A percentile compares a stretch with the other conserved stretches of the same genome.
Evolutionary conservation across 2,888 invertebrate species (phyloP).

Genomic region (Volucella zonaria): DNA sequence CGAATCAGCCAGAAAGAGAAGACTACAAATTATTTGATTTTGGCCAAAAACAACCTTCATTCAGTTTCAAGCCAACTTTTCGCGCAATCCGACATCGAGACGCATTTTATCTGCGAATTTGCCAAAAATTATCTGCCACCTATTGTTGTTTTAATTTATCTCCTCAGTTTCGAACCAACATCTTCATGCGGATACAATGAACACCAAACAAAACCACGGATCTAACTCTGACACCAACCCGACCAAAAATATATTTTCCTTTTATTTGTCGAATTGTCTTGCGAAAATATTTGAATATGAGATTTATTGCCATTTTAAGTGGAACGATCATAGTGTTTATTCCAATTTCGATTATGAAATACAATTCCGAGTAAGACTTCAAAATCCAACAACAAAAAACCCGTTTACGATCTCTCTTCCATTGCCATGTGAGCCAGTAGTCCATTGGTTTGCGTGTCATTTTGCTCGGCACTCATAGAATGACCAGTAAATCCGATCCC

Average conservation of each 20-base stretch:
- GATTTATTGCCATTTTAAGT: slow-evolving; percentile 46
- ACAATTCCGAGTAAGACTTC: background rate
- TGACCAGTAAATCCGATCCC: slow-evolving; percentile 18
- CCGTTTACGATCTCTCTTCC: slow-evolving; percentile 42
- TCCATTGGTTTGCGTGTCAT: slow-evolving; percentile 45
- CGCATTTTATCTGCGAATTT: slow-evolving; percentile 15
- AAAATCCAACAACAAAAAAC: slow-evolving; percentile 23
- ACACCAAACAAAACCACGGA: slow-evolving; percentile 1
- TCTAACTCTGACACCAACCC: background rate
- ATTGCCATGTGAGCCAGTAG: slow-evolving; percentile 14
- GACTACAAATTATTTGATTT: background rate
- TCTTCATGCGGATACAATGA: background rate
- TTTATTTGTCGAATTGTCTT: slow-evolving; percentile 33
- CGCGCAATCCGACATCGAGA: background rate
- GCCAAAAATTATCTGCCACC: background rate
- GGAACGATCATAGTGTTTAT: slow-evolving; percentile 44
- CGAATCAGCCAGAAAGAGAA: no score
- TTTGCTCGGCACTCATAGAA: slow-evolving; percentile 24
- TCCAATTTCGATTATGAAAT: slow-evolving; percentile 24
- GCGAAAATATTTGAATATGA: slow-evolving; percentile 58
- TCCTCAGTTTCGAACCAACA: background rate
- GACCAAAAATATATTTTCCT: background rate
- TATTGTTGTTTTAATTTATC: slow-evolving; percentile 24
- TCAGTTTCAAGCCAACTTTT: background rate
- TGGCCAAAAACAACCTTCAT: background rate